Evolutionary conservation across 1,140 invertebrate genomes (phyloP).

Genomic region (Listronotus bonariensis): DNA sequence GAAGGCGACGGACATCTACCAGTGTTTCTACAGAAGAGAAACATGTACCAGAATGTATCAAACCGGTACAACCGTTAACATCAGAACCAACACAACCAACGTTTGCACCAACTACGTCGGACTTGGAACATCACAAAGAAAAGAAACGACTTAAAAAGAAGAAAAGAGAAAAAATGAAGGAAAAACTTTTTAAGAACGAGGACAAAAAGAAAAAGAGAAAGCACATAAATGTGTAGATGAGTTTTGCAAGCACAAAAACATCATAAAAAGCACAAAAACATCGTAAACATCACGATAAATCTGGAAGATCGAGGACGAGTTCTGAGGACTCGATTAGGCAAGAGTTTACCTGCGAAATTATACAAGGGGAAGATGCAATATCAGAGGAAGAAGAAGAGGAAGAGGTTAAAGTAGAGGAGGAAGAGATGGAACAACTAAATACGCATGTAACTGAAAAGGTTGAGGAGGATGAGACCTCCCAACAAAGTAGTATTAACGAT

Average conservation of each 20-base stretch:
- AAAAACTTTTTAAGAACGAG: constrained; percentile 55
- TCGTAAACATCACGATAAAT: constrained; percentile 68
- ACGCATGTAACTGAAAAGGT: constrained; percentile 47
- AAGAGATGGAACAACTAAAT: constrained; percentile 48
- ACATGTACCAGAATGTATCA: constrained; percentile 52
- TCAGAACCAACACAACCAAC: constrained; percentile 45
- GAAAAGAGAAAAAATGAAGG: constrained; percentile 68
- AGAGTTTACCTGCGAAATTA: constrained; percentile 31
- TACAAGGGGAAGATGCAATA: constrained; percentile 37
- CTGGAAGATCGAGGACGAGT: constrained; percentile 51
- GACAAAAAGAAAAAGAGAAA: constrained; percentile 71
- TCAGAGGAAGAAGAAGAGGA: constrained; percentile 45
- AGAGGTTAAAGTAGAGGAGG: constrained; percentile 54
- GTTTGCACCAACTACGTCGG: constrained; percentile 8
- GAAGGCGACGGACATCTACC: constrained; percentile 69
- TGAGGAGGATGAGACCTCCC: constrained; percentile 52
- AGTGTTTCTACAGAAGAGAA: constrained; percentile 60
- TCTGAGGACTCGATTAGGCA: constrained; percentile 18
- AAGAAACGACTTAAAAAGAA: constrained; percentile 73
- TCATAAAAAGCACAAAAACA: constrained; percentile 79
- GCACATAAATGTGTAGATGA: constrained; percentile 72
- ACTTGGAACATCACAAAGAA: constrained; percentile 61
- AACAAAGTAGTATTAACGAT: constrained; percentile 43
- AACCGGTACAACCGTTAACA: constrained; percentile 14
- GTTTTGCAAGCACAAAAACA: constrained; percentile 73